These are phyloP conservation scores for Ectropis crepuscularia DNA, from an alignment of 2,888 invertebrate genomes.

Conservation along the genomic window DNA sequence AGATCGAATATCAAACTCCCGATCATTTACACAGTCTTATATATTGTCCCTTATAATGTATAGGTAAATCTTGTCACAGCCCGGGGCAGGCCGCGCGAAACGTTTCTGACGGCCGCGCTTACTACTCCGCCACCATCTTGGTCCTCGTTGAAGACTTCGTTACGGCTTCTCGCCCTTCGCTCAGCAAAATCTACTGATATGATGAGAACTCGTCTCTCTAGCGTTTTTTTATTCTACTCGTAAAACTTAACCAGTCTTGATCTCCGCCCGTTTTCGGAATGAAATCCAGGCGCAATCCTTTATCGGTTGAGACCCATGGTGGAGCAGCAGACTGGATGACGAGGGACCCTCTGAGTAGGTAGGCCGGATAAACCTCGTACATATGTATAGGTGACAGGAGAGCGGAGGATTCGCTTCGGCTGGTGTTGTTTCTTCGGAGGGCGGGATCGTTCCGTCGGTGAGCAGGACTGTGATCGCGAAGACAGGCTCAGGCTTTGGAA, in stretches of 20 bases:
- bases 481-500: slow-evolving; percentile 88
- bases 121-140: slow-evolving; percentile 56
- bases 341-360: slow-evolving; percentile 92
- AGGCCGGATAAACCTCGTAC: slow-evolving; percentile 92
- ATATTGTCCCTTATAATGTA: slow-evolving; percentile 62
- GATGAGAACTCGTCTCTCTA: slow-evolving; percentile 66
- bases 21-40: slow-evolving; percentile 67
- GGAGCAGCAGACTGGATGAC: slow-evolving; percentile 72
- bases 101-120: slow-evolving; percentile 42
- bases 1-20: slow-evolving; percentile 52
- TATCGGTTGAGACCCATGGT: slow-evolving; percentile 74
- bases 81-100: slow-evolving; percentile 42
- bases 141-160: slow-evolving; percentile 70
- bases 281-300: slow-evolving; percentile 42
- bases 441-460: slow-evolving; percentile 76
- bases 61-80: slow-evolving; percentile 63
- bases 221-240: slow-evolving; percentile 63
- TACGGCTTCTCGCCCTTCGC: slow-evolving; percentile 52
- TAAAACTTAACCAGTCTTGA: slow-evolving; percentile 78
- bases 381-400: slow-evolving; percentile 92
- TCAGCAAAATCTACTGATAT: slow-evolving; percentile 75
- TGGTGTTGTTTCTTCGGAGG: slow-evolving; percentile 85
- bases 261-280: slow-evolving; percentile 59
- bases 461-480: slow-evolving; percentile 87
- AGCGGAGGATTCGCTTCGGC: slow-evolving; percentile 90